Conservation (phyloP, 2,797 vertebrate species). For the Hemitrygon akajei region DNA sequence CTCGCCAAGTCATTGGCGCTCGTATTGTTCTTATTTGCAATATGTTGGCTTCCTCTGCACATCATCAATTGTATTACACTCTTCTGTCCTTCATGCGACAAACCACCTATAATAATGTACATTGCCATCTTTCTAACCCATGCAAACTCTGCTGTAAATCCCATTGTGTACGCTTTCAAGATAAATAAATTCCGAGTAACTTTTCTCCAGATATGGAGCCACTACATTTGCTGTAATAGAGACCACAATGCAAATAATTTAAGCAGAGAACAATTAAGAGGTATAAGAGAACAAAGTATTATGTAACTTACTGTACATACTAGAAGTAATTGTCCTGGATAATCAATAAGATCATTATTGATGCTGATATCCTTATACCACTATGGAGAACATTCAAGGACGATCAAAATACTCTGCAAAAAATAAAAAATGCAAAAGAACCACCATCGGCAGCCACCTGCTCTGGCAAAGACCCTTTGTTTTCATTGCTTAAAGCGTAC, state of each 20-base stretch:
- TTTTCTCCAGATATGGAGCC: conserved; percentile 87
- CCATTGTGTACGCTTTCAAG: conserved; percentile 88
- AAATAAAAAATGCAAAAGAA: background rate
- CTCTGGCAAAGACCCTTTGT: background rate
- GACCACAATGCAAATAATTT: conserved; percentile 41
- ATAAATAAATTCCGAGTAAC: conserved; percentile 88
- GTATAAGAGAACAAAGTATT: conserved; percentile 23
- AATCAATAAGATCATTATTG: background rate
- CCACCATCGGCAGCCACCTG: background rate
- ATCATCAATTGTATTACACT: conserved; percentile 88
- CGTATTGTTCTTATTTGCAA: conserved; percentile 82
- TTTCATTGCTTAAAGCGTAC: background rate
- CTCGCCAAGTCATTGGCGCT: conserved; percentile 90
- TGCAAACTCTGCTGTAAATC: conserved; percentile 94
- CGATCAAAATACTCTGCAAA: background rate
- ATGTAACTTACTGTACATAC: conserved; percentile 3
- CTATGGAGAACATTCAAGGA: background rate
- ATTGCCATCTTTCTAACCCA: conserved; percentile 90
- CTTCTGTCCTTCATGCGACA: conserved; percentile 71
- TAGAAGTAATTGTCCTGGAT: background rate
- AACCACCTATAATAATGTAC: conserved; percentile 69
- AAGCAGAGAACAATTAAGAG: background rate
- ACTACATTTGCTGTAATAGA: conserved; percentile 80
- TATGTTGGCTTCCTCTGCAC: conserved; percentile 95
- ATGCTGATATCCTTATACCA: background rate